Conservation (phyloP, 23 tunicate genomes). For the Corella eumyota region DNA sequence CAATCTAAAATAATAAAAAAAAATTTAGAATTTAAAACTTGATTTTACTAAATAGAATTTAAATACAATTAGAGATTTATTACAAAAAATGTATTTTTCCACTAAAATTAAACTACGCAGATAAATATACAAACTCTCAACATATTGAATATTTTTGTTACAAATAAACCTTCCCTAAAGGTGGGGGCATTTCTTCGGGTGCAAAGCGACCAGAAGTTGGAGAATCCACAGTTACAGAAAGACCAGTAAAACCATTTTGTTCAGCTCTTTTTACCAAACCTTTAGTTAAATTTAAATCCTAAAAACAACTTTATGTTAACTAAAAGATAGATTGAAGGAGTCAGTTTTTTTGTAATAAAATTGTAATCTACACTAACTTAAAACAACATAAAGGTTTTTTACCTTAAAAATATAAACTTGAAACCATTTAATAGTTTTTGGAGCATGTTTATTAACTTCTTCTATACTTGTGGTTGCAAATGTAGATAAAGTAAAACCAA, state of each 20-base stretch:
- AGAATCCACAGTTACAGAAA: constrained; percentile 69
- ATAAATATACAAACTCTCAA: constrained; percentile 49
- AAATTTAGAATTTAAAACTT: too few relatives aligned
- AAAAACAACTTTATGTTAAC: not conserved
- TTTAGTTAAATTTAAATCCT: constrained; percentile 46
- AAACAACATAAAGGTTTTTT: not conserved
- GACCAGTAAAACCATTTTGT: constrained; percentile 31
- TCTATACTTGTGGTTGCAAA: constrained; percentile 68
- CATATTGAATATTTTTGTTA: too few relatives aligned
- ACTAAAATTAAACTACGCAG: too few relatives aligned
- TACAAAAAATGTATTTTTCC: too few relatives aligned
- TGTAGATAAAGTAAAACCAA: constrained; percentile 58
- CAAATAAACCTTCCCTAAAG: too few relatives aligned
- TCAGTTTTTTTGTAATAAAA: not conserved
- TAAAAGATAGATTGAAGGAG: too few relatives aligned
- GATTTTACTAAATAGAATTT: too few relatives aligned
- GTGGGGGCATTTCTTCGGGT: too few relatives aligned
- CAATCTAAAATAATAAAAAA: too few relatives aligned
- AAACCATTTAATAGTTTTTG: constrained; percentile 34
- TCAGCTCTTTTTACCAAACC: constrained; percentile 57
- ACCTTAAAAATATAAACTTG: constrained; percentile 72
- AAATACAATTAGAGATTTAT: too few relatives aligned
- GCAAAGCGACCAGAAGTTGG: constrained; percentile 33
- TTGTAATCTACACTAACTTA: not conserved
- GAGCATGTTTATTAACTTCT: constrained; percentile 32